Conservation (phyloP, 2,113 vertebrate species). For the Salvator merianae region DNA sequence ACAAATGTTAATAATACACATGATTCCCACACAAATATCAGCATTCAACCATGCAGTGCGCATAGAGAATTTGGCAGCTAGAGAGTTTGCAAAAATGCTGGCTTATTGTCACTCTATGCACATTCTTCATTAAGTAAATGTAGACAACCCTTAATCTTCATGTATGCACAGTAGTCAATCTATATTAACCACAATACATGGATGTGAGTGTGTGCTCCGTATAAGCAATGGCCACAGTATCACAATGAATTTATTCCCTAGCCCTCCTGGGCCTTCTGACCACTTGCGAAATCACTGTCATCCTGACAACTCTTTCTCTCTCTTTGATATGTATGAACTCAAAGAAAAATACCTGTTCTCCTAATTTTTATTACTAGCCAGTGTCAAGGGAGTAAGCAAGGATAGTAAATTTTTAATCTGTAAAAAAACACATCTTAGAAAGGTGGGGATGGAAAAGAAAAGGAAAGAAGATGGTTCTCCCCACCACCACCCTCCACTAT, state of each 20-base stretch:
- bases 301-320: constrained; percentile 58
- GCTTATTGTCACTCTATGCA: not conserved
- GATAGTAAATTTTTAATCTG: constrained; percentile 26
- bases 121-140: not conserved
- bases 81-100: not conserved
- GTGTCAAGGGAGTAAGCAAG: constrained; percentile 65
- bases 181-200: not conserved
- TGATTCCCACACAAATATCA: not conserved
- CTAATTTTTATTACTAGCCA: constrained; percentile 70
- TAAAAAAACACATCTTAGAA: constrained; percentile 54
- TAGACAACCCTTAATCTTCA: not conserved
- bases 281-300: constrained; percentile 51
- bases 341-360: constrained; percentile 64
- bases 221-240: constrained; percentile 33
- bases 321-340: constrained; percentile 75
- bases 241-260: constrained; percentile 61
- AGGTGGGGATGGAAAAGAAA: constrained; percentile 60
- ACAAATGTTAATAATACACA: not conserved
- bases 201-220: not conserved
- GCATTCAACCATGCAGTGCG: not conserved
- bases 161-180: not conserved
- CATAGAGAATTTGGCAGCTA: not conserved
- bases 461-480: not conserved
- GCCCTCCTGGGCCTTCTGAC: constrained; percentile 20
- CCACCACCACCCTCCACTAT: constrained; percentile 61